Base-by-base conservation (phyloP, 2,113 vertebrate genomes). In the Ageneiosus marmoratus region DNA sequence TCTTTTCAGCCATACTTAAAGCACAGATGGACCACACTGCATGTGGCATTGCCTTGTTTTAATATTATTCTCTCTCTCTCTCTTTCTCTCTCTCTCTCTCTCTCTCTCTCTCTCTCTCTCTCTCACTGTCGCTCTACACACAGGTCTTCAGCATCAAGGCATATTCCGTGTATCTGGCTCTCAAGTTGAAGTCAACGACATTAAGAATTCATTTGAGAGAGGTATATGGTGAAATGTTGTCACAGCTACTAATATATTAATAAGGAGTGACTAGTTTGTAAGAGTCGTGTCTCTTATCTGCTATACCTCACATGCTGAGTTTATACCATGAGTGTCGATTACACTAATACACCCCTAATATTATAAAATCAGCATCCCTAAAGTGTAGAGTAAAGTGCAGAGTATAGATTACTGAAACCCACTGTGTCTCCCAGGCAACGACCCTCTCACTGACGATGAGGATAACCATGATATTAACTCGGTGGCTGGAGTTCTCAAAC, bases 151-250 rank as follows among this genome's bases (percentile, higher is more conserved):
- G 90, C 98, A 99, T 92, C 98, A 99, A 87, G 98, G 98, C 83
- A 98, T 99, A 92, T 99, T 99, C 89, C 94, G 98, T 87, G 97
- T 99, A 4, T 95, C 98, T 83, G 98, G 98, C 85, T 99, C 98
- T 81, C 98, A 99, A 89, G 94, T 98, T 90, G 98, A 99, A 93
- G 97, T 99, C 91, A 99, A 99, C 86, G 98, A 99, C 89, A 99
- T 99, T 92, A 99, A 99, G 93, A 99, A 99, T 93, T 98, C 98
- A 22, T 99, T 99, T 90, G 98, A 99, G 90, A 96, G 98, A 98
- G 98, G 98, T 99, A 89, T 1, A 73, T 79, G 34, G 37, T 85
- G 32, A 50, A 46, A 37, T 34, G 73, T 81, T 76, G n/a, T 34
- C 50, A 46, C 27, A 32, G 48, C 34, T 27, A 12, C 37, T 46